Evolutionary conservation across 2,797 vertebrate species (phyloP).

Genomic region (Cottoperca gobio): DNA sequence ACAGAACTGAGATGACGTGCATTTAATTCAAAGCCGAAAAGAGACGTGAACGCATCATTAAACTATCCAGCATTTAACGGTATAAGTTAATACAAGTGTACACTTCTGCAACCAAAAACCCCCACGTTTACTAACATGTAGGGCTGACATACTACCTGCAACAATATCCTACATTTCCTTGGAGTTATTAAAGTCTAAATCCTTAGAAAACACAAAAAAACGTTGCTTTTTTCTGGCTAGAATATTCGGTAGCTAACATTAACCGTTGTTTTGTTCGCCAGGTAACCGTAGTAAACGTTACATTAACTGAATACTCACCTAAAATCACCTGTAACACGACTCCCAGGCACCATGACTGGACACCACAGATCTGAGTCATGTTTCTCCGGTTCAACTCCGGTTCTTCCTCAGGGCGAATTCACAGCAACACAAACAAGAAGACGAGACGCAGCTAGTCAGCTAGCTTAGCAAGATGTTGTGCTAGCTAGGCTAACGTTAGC

Average conservation of each 20-base stretch:
- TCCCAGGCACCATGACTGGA: conserved; percentile 54
- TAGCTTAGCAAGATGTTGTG: conserved; percentile 16
- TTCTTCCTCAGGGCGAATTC: conserved; percentile 28
- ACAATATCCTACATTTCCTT: fast-evolving
- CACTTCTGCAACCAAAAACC: neutral
- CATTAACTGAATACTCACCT: conserved; percentile 65
- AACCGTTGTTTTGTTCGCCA: neutral
- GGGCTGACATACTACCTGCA: neutral
- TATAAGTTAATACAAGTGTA: neutral
- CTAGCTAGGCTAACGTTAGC: conserved; percentile 58
- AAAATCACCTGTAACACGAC: conserved; percentile 68
- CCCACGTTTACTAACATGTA: neutral
- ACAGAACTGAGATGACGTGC: neutral
- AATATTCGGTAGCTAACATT: neutral
- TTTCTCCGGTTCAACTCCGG: conserved; percentile 48
- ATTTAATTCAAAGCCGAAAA: neutral
- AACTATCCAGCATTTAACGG: too few relatives aligned
- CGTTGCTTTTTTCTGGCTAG: neutral
- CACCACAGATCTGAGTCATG: conserved; percentile 67
- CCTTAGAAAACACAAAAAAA: neutral
- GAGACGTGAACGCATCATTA: neutral
- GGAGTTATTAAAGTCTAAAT: neutral
- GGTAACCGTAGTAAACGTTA: neutral
- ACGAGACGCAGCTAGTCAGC: conserved; percentile 11
- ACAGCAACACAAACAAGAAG: conserved; percentile 25